Conservation (phyloP, 2,888 invertebrate genomes). For the Polymixis flavicincta region DNA sequence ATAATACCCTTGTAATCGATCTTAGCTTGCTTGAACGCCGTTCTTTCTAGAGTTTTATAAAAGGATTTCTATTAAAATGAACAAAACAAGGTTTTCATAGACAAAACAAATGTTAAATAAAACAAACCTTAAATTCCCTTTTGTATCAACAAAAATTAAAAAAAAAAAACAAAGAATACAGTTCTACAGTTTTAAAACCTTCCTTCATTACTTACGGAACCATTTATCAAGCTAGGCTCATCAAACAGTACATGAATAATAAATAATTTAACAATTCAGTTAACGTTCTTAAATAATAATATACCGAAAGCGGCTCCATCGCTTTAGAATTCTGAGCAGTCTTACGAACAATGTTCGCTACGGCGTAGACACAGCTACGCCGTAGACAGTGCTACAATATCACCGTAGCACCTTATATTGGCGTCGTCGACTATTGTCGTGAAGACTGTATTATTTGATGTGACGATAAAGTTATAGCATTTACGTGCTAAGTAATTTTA, state of each 20-base stretch:
- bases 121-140: neutral
- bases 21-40: neutral
- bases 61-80: neutral
- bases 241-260: constrained; percentile 43
- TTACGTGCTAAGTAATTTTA: constrained; percentile 27
- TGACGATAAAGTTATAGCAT: constrained; percentile 36
- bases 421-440: constrained; percentile 54
- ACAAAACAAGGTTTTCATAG: neutral
- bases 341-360: constrained; percentile 48
- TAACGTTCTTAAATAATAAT: constrained; percentile 57
- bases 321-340: constrained; percentile 60
- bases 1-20: neutral
- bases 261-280: constrained; percentile 54
- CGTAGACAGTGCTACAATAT: constrained; percentile 57
- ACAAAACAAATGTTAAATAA: neutral
- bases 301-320: constrained; percentile 48
- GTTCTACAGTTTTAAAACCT: neutral
- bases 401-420: constrained; percentile 55
- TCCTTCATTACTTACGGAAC: neutral
- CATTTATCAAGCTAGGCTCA: constrained; percentile 13
- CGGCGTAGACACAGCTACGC: constrained; percentile 34
- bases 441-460: constrained; percentile 32
- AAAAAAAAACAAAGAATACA: neutral
- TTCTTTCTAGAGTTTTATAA: neutral
- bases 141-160: neutral